Evolutionary conservation across 1,140 invertebrate genomes (phyloP).

Genomic region (Sinonovacula constricta): DNA sequence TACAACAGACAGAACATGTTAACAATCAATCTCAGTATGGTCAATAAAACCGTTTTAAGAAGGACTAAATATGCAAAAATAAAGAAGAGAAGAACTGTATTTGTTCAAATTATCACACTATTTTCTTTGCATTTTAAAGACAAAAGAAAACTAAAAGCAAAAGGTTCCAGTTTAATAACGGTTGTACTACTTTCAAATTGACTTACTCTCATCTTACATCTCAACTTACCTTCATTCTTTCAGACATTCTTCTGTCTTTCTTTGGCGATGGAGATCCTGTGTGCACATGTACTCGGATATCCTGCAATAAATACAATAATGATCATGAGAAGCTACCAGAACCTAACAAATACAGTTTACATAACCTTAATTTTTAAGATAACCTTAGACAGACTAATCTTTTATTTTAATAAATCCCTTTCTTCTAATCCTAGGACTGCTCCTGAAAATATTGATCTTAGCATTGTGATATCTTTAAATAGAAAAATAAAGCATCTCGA

Average conservation of each 20-base stretch:
- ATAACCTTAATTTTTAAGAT: neutral
- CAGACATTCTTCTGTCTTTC: constrained; percentile 55
- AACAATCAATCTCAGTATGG: too few species aligned
- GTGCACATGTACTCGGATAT: constrained; percentile 49
- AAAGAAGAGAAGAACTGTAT: too few species aligned
- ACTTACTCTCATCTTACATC: too few species aligned
- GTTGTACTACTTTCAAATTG: too few species aligned
- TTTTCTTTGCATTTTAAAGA: too few species aligned
- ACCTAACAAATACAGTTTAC: neutral
- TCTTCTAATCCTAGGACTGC: neutral
- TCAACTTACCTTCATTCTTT: constrained; percentile 63
- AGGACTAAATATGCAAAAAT: too few species aligned
- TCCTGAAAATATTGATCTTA: neutral
- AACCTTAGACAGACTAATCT: neutral
- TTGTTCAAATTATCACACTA: too few species aligned
- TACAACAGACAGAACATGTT: constrained; percentile 52
- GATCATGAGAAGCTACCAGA: neutral
- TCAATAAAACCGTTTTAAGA: too few species aligned
- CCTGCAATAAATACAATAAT: constrained; percentile 34
- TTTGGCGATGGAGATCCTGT: constrained; percentile 52
- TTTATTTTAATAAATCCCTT: neutral
- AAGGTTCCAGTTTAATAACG: too few species aligned
- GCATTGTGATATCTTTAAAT: neutral
- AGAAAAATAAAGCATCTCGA: neutral
- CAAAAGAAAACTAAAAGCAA: too few species aligned